Conservation (phyloP, 2,113 vertebrate species). For the Oriolus oriolus region DNA sequence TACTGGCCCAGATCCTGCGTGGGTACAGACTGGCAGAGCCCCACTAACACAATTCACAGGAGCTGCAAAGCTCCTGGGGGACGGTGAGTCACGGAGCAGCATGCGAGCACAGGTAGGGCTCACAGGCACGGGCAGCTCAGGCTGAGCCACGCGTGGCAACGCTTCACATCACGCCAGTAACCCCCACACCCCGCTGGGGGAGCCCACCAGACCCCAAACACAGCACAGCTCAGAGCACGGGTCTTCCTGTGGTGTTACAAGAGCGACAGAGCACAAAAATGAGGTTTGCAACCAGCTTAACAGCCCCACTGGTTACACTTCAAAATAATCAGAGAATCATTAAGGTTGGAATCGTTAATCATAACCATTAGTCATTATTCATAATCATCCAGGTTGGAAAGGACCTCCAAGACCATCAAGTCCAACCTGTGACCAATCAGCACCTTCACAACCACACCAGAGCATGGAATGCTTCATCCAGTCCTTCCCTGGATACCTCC, state of each 20-base stretch:
- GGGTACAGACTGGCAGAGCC: background rate
- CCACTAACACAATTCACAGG: background rate
- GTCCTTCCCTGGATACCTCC: background rate
- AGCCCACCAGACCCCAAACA: background rate
- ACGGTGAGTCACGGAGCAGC: background rate
- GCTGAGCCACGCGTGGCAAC: background rate
- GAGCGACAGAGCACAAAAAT: background rate
- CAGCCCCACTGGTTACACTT: background rate
- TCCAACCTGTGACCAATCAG: background rate
- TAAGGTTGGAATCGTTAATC: background rate
- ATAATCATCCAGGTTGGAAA: background rate
- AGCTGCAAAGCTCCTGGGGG: background rate
- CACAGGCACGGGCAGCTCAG: background rate
- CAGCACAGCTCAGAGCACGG: rapidly evolving
- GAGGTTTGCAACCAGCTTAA: background rate
- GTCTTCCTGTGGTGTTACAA: background rate
- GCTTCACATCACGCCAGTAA: background rate
- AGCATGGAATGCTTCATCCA: rapidly evolving
- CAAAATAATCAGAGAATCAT: background rate
- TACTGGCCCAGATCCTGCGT: background rate
- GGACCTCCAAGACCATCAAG: background rate
- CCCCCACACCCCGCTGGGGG: background rate
- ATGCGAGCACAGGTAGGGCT: background rate
- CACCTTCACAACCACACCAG: background rate
- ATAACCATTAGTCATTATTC: background rate